These are phyloP conservation scores for Upupa epops DNA, from an alignment of 2,113 vertebrate genomes.

Conservation along the genomic window DNA sequence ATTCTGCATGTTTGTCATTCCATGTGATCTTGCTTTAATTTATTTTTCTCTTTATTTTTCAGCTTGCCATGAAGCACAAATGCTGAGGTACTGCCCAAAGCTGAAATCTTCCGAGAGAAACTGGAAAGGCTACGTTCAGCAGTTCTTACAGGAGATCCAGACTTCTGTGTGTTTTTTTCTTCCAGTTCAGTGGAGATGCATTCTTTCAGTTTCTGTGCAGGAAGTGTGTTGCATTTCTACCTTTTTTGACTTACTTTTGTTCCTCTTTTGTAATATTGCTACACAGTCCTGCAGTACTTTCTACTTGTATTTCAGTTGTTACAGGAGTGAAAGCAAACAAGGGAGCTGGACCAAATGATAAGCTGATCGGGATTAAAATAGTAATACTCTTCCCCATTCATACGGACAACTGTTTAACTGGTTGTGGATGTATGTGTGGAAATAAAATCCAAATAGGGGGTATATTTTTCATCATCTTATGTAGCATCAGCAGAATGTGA, in stretches of 20 bases:
- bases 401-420: conserved; percentile 28
- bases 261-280: conserved; percentile 63
- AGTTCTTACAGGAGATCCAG: conserved; percentile 63
- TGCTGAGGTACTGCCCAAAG: conserved; percentile 83
- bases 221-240: conserved; percentile 56
- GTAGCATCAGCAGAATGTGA: conserved; percentile 53
- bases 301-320: conserved; percentile 46
- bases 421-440: background rate
- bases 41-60: conserved; percentile 16
- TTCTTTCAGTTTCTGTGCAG: conserved; percentile 58
- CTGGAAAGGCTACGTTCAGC: conserved; percentile 55
- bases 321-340: conserved; percentile 26
- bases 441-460: conserved; percentile 54
- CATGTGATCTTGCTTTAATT: background rate
- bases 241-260: conserved; percentile 47
- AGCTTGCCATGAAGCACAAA: conserved; percentile 99
- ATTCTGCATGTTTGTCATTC: fast-evolving
- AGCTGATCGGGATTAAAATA: conserved; percentile 37
- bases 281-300: conserved; percentile 54
- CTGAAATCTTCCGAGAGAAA: conserved; percentile 63
- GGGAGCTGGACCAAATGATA: conserved; percentile 67
- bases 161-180: conserved; percentile 61
- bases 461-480: conserved; percentile 29
- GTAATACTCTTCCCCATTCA: background rate
- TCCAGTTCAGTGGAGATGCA: conserved; percentile 52